Evolutionary conservation across 1,140 invertebrate species (phyloP).

Genomic region (Drosophila ohnishii): DNA sequence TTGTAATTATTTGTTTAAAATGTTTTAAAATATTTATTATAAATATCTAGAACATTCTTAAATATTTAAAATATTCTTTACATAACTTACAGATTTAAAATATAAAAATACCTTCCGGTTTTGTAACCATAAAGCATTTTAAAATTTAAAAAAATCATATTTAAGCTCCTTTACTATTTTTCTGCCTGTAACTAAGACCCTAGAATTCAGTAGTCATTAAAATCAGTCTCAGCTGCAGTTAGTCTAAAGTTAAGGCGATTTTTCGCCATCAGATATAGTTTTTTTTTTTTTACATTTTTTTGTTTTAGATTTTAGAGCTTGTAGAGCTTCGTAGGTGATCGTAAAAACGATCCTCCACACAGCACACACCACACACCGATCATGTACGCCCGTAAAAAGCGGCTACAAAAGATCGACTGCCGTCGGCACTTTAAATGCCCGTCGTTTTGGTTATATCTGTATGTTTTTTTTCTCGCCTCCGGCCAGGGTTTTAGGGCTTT

Average conservation of each 20-base stretch:
- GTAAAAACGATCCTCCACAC: constrained; percentile 49
- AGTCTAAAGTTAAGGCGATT: constrained; percentile 35
- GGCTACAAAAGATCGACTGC: constrained; percentile 61
- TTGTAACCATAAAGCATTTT: no score
- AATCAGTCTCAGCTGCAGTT: constrained; percentile 23
- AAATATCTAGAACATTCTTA: no score
- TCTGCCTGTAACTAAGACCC: constrained; percentile 2
- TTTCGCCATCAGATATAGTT: constrained; percentile 24
- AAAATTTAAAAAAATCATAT: no score
- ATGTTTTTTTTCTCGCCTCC: constrained; percentile 33
- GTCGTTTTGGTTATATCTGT: constrained; percentile 38
- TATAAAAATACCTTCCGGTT: no score
- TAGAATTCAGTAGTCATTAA: constrained; percentile 78
- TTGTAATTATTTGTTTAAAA: background rate
- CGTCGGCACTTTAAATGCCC: constrained; percentile 61
- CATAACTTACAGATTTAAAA: no score
- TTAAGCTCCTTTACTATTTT: background rate
- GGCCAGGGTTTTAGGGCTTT: constrained; percentile 38
- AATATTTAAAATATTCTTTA: no score
- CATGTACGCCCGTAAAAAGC: constrained; percentile 75
- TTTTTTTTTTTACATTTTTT: constrained; percentile 4
- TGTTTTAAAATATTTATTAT: background rate
- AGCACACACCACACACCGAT: constrained; percentile 28
- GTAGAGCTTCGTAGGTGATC: constrained; percentile 33
- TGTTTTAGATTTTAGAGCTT: background rate